These are phyloP conservation scores for Jordanella pulchra DNA, from an alignment of 2,797 vertebrate genomes.

Conservation along the genomic window DNA sequence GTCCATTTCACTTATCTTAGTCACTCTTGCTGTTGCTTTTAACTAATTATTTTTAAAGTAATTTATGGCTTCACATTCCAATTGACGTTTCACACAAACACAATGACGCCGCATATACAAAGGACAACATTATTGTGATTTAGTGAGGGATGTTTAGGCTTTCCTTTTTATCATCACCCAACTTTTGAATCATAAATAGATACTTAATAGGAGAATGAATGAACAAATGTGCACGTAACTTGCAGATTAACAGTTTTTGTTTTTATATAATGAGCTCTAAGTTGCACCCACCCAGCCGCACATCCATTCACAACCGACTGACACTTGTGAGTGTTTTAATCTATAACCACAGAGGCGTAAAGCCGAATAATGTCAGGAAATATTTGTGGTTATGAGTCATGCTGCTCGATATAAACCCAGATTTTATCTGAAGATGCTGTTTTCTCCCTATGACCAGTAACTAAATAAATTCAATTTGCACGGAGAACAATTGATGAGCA, in stretches of 20 bases:
- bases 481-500: slow-evolving; percentile 33
- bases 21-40: slow-evolving; percentile 1
- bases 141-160: background rate
- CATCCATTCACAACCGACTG: background rate
- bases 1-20: slow-evolving; percentile 13
- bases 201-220: background rate
- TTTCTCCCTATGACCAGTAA: slow-evolving; percentile 22
- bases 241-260: background rate
- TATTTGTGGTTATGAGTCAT: background rate
- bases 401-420: background rate
- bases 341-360: background rate
- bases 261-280: background rate
- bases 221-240: background rate
- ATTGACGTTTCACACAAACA: background rate
- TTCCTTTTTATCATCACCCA: background rate
- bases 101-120: background rate
- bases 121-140: background rate
- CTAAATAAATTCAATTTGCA: slow-evolving; percentile 39
- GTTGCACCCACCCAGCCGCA: background rate
- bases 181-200: background rate
- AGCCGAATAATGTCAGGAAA: background rate
- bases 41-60: slow-evolving; percentile 12
- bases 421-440: slow-evolving; percentile 14
- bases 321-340: background rate
- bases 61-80: background rate